Base-by-base conservation (phyloP, 2,888 invertebrate genomes). In the Papilio protenor region DNA sequence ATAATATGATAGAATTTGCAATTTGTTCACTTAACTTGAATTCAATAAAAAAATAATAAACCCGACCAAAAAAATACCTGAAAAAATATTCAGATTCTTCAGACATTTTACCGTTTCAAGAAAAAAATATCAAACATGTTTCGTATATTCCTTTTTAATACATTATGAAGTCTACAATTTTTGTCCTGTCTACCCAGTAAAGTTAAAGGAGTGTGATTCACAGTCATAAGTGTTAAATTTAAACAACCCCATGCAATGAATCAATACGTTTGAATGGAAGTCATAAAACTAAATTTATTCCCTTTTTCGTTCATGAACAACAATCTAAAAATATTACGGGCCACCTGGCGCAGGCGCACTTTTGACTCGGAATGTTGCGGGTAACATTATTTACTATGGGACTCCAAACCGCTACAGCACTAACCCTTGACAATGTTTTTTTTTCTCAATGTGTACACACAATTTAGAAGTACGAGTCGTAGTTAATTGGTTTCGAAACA, bases 331-430 rank as follows among this genome's bases (percentile, higher is more conserved):
- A 94, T 94, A 94, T 87, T 85, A 85, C 79, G 87, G 90, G 87
- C 93, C 94, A 94, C 94, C 94, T 94, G 94, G 94, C 87, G 88
- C 87, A 89, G 94, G 94, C 87, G 88, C 87, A 89, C 86, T 88
- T 82, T 83, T 81, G 84, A 87, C 86, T 89, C 88, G 85, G 86
- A 92, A 90, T 90, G 89, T 90, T 90, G 89, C 85, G 85, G 87
- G 88, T 76, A 86, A 86, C 86, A 84, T 93, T 90, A 93, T 94
- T 94, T 93, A 69, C 40, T 69, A 94, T 91, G 88, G 85, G 85
- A 83, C 86, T 87, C 87, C 84, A 86, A 87, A 90, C 93, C 92
- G 93, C 94, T 92, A 91, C 88, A 91, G 45, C 66, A 72, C 71
- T 91, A 93, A 92, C 94, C 91, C 93, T 93, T 92, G 87, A 91